Evolutionary conservation across 1,140 invertebrate species (phyloP).

Genomic region (Pseudomyrmex cubaensis): DNA sequence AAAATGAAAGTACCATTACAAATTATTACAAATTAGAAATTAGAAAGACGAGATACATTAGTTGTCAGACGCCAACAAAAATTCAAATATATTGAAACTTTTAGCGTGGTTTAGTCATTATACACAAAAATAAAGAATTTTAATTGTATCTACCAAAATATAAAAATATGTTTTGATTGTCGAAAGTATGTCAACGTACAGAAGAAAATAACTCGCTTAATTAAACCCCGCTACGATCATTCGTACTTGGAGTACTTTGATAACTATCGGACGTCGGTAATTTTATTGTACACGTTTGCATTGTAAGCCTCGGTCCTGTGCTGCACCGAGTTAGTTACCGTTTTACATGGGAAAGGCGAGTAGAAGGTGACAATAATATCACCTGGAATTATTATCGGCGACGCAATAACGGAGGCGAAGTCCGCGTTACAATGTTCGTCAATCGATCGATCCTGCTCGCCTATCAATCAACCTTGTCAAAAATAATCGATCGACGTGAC

Average conservation of each 20-base stretch:
- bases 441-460: slow-evolving; percentile 71
- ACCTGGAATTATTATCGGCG: slow-evolving; percentile 54
- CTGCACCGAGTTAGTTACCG: slow-evolving; percentile 16
- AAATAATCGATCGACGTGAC: slow-evolving; percentile 83
- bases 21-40: no score
- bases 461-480: slow-evolving; percentile 80
- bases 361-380: slow-evolving; percentile 58
- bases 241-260: neutral
- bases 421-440: slow-evolving; percentile 50
- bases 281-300: slow-evolving; percentile 32
- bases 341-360: slow-evolving; percentile 40
- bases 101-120: neutral
- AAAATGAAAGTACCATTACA: no score
- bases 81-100: no score
- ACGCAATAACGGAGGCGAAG: slow-evolving; percentile 38
- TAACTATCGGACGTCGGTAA: slow-evolving; percentile 4
- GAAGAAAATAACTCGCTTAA: slow-evolving; percentile 19
- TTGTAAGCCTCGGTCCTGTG: neutral
- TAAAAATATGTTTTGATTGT: slow-evolving; percentile 17
- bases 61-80: no score
- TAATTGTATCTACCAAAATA: neutral
- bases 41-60: no score
- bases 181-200: neutral
- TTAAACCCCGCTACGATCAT: slow-evolving; percentile 35
- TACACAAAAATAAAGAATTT: neutral